A percentile compares a stretch with the other conserved stretches of the same genome.
Evolutionary conservation across 2,113 vertebrate genomes (phyloP).

Genomic region (Pluvianellus socialis): DNA sequence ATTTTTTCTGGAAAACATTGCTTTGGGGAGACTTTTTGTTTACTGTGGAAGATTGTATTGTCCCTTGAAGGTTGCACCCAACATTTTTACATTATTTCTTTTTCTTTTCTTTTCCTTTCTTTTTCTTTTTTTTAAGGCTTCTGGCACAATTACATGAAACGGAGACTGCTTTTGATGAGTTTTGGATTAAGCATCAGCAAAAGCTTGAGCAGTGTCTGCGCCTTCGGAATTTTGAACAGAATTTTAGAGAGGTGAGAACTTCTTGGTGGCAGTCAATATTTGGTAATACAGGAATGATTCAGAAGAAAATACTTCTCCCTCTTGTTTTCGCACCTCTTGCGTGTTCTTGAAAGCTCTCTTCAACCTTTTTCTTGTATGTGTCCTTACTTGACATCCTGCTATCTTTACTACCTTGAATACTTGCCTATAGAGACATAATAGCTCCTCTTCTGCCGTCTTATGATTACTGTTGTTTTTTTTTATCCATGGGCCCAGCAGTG

Average conservation of each 20-base stretch:
- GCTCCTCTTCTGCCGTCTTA: not conserved
- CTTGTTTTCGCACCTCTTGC: not conserved
- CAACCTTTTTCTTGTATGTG: not conserved
- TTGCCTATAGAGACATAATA: not conserved
- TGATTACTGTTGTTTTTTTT: not conserved
- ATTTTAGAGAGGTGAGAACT: slow-evolving; percentile 89
- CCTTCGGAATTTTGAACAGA: slow-evolving; percentile 92
- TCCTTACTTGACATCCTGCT: not conserved
- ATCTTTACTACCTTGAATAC: not conserved
- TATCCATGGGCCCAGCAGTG: not conserved
- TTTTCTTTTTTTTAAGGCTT: slow-evolving; percentile 76
- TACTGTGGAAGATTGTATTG: not conserved
- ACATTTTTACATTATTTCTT: not conserved
- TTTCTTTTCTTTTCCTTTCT: not conserved
- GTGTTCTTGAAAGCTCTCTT: not conserved
- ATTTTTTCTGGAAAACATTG: not conserved
- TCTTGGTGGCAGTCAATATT: slow-evolving; percentile 7
- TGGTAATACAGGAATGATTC: not conserved
- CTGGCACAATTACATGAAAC: slow-evolving; percentile 92
- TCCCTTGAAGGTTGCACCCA: not conserved
- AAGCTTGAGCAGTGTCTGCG: slow-evolving; percentile 93
- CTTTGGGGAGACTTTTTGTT: not conserved
- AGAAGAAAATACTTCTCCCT: not conserved
- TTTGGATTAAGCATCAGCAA: slow-evolving; percentile 92
- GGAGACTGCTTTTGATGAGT: slow-evolving; percentile 92